Percentiles rank a stretch among this genome's conserved stretches.
These are phyloP conservation scores for Pimephales promelas DNA, from an alignment of 2,113 vertebrate genomes.

Conservation along the genomic window DNA sequence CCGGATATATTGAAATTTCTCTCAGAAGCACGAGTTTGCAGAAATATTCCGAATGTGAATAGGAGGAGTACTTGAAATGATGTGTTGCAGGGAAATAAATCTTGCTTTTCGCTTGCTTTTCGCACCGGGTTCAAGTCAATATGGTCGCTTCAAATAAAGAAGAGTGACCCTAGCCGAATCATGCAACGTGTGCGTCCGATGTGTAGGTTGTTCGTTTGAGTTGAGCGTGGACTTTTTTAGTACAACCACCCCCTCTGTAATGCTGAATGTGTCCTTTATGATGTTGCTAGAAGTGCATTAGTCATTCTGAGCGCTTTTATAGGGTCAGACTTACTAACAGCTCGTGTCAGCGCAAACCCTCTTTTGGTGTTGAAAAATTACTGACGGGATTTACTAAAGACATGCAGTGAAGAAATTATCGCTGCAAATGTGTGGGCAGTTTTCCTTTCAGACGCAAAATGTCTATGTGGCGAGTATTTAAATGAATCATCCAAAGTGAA, in stretches of 20 bases:
- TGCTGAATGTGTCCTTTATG: neutral
- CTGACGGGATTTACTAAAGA: too few relatives aligned
- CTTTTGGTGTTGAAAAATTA: too few relatives aligned
- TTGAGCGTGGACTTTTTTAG: neutral
- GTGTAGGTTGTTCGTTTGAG: constrained; percentile 19
- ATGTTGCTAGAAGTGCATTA: neutral
- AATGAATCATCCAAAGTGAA: too few relatives aligned
- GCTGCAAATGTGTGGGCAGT: too few relatives aligned
- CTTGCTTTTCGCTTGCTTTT: neutral
- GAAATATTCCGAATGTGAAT: constrained; percentile 20
- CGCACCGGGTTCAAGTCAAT: constrained; percentile 11
- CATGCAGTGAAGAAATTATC: too few relatives aligned
- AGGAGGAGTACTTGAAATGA: neutral
- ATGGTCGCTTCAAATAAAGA: neutral
- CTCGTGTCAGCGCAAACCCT: too few relatives aligned
- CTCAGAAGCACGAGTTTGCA: neutral
- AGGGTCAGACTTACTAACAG: neutral
- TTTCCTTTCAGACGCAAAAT: too few relatives aligned
- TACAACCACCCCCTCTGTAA: constrained; percentile 14
- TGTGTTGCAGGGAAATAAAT: constrained; percentile 6
- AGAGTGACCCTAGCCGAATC: neutral
- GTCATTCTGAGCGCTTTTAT: neutral
- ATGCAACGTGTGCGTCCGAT: neutral
- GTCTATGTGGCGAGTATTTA: too few relatives aligned
- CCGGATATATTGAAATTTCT: constrained; percentile 13